phyloP scores from a whole-genome alignment of 1,140 invertebrate genomes.

The Danaus melanippus region DNA sequence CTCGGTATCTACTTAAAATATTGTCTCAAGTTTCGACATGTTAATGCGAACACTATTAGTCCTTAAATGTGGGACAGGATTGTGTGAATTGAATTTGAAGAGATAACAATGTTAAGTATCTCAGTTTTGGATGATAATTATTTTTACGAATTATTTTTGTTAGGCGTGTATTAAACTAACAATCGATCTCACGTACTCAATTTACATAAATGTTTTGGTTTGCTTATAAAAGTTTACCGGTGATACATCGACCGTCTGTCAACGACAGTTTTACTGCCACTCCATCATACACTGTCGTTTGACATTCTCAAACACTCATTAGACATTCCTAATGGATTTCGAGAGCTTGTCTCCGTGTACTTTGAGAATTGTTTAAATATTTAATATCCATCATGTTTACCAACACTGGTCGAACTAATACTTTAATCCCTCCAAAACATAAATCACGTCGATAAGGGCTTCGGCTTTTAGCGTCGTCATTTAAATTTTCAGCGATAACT shows the following conservation, averaged over 20 bases:
- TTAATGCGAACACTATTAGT: constrained; percentile 23
- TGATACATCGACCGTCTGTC: constrained; percentile 59
- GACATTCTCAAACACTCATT: constrained; percentile 51
- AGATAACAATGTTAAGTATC: too few relatives aligned
- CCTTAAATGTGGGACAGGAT: constrained; percentile 1
- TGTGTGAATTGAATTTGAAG: too few relatives aligned
- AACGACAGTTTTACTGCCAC: constrained; percentile 41
- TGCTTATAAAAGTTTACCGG: constrained; percentile 5
- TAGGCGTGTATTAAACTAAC: too few relatives aligned
- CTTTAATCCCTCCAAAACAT: constrained; percentile 12
- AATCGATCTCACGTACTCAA: too few relatives aligned
- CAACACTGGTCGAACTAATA: constrained; percentile 9
- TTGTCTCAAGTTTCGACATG: constrained; percentile 23
- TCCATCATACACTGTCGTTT: constrained; percentile 51
- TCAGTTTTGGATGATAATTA: too few relatives aligned
- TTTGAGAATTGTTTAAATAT: constrained; percentile 24
- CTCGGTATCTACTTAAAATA: constrained; percentile 22
- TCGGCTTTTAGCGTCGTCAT: constrained; percentile 32
- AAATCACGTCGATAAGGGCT: constrained; percentile 16
- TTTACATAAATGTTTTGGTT: background rate
- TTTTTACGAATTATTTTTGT: too few relatives aligned
- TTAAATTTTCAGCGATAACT: constrained; percentile 22
- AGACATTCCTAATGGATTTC: constrained; percentile 45
- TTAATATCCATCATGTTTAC: constrained; percentile 18
- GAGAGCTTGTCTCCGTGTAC: constrained; percentile 36